Evolutionary conservation across 2,797 vertebrate genomes (phyloP).

Genomic region (Tokudaia muenninki): DNA sequence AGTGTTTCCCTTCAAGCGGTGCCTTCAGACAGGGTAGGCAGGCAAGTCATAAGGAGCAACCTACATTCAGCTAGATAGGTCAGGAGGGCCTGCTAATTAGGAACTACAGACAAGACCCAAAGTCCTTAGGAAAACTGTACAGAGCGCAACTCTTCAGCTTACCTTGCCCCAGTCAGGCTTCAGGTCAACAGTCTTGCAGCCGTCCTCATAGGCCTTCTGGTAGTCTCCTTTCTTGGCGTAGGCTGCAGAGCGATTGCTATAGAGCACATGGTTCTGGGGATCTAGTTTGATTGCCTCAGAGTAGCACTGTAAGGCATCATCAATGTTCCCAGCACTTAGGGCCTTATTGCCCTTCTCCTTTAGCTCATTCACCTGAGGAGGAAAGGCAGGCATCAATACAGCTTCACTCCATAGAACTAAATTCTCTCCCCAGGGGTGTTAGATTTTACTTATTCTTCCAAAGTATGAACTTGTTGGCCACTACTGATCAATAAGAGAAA

Average conservation of each 20-base stretch:
- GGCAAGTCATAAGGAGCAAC: not conserved
- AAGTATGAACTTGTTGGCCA: not conserved
- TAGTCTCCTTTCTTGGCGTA: slow-evolving; percentile 93
- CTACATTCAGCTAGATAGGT: not conserved
- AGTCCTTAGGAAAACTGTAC: not conserved
- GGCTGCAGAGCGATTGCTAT: slow-evolving; percentile 93
- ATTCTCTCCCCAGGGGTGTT: not conserved
- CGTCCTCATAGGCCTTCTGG: slow-evolving; percentile 93
- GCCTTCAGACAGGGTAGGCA: not conserved
- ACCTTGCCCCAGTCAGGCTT: slow-evolving; percentile 98
- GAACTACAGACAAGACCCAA: not conserved
- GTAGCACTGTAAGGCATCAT: slow-evolving; percentile 95
- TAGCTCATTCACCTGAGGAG: slow-evolving; percentile 91
- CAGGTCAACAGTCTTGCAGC: slow-evolving; percentile 94
- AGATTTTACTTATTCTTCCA: not conserved
- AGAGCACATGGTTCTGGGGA: slow-evolving; percentile 95
- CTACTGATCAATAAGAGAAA: not conserved
- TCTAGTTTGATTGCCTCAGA: slow-evolving; percentile 95
- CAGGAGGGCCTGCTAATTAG: not conserved
- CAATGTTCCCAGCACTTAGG: slow-evolving; percentile 94
- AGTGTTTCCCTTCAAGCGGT: not conserved
- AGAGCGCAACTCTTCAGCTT: not conserved
- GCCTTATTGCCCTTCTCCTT: slow-evolving; percentile 98
- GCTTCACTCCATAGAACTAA: not conserved
- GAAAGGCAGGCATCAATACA: not conserved